These are phyloP conservation scores for Pyrrhia umbra DNA, from an alignment of 2,888 invertebrate species.

Conservation along the genomic window DNA sequence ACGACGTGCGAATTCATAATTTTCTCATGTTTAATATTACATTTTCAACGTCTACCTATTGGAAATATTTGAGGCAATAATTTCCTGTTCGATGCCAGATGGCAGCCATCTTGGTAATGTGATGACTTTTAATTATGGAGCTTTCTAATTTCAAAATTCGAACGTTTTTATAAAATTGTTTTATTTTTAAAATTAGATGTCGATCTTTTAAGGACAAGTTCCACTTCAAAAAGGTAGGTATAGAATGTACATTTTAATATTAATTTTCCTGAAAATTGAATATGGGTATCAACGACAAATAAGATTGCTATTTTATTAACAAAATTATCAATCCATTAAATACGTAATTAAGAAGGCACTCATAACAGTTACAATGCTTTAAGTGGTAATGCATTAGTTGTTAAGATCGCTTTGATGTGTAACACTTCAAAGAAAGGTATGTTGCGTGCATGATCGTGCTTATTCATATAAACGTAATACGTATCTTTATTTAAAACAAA, in stretches of 20 bases:
- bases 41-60: slow-evolving; percentile 13
- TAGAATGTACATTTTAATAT: too few species aligned
- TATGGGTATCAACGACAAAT: too few species aligned
- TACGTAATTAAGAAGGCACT: slow-evolving; percentile 17
- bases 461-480: slow-evolving; percentile 41
- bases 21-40: slow-evolving; percentile 9
- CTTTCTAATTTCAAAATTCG: background rate
- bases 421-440: slow-evolving; percentile 44
- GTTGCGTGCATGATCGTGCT: slow-evolving; percentile 12
- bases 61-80: slow-evolving; percentile 25
- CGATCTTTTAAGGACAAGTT: background rate
- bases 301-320: slow-evolving; percentile 13
- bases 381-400: slow-evolving; percentile 36
- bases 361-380: slow-evolving; percentile 14
- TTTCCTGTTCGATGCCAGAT: slow-evolving; percentile 18
- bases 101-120: slow-evolving; percentile 15
- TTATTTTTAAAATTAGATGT: background rate
- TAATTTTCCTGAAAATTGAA: too few species aligned
- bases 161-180: background rate
- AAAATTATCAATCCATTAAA: slow-evolving; percentile 16
- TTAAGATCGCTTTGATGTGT: slow-evolving; percentile 43
- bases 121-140: background rate
- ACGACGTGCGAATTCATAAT: slow-evolving; percentile 26
- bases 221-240: too few species aligned
- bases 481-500: slow-evolving; percentile 17